Conservation (phyloP, 1,140 invertebrate genomes). For the Melanaphis sacchari region DNA sequence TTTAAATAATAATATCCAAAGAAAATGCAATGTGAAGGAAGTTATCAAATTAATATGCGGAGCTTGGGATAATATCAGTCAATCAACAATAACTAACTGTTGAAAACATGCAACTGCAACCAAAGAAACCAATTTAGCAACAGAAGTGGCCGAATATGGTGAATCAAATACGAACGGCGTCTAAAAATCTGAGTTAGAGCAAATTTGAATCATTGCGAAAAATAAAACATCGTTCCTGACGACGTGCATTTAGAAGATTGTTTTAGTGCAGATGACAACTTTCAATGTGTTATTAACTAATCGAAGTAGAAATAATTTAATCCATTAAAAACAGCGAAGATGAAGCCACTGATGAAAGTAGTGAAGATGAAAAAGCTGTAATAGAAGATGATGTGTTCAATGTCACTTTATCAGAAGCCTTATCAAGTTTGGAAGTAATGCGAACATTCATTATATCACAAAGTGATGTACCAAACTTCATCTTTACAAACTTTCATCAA, state of each 20-base stretch:
- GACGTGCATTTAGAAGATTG: slow-evolving; percentile 22
- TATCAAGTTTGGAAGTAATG: slow-evolving; percentile 5
- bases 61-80: slow-evolving; percentile 15
- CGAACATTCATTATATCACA: slow-evolving; percentile 12
- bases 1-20: slow-evolving; percentile 28
- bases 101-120: slow-evolving; percentile 21
- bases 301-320: background rate
- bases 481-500: slow-evolving; percentile 22
- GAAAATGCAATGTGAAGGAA: background rate
- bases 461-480: slow-evolving; percentile 5
- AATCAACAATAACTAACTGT: slow-evolving; percentile 39
- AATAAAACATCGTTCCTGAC: background rate
- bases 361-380: background rate
- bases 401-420: slow-evolving; percentile 24
- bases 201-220: slow-evolving; percentile 20
- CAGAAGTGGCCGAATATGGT: slow-evolving; percentile 19
- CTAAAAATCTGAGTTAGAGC: slow-evolving; percentile 9
- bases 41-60: slow-evolving; percentile 22
- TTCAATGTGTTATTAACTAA: slow-evolving; percentile 20
- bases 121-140: background rate
- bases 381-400: slow-evolving; percentile 19
- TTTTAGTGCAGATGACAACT: background rate
- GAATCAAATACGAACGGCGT: background rate
- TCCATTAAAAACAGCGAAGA: slow-evolving; percentile 8
- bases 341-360: background rate